Percentiles rank a stretch among this genome's conserved stretches.
Conservation (phyloP, 2,113 vertebrate species). For the Ascaphus truei region DNA sequence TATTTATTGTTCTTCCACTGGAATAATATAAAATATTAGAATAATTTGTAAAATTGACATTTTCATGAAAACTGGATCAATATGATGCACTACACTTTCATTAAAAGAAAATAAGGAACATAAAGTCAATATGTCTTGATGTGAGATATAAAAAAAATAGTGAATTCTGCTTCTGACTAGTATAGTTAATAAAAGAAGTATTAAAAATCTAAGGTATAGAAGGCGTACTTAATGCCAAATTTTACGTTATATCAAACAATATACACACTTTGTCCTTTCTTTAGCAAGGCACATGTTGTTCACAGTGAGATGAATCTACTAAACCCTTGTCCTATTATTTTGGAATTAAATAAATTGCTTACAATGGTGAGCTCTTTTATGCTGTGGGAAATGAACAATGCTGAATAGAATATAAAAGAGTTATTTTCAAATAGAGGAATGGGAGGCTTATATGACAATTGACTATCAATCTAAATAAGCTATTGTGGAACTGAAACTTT, state of each 20-base stretch:
- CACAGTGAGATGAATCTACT: conserved; percentile 58
- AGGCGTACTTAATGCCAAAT: conserved; percentile 12
- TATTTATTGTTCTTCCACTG: too few relatives aligned
- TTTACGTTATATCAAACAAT: conserved; percentile 29
- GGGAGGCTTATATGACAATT: conserved; percentile 29
- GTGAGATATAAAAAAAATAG: conserved; percentile 13
- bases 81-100: conserved; percentile 5
- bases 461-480: conserved; percentile 31
- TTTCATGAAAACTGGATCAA: not conserved
- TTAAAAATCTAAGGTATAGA: conserved; percentile 8
- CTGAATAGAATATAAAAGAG: conserved; percentile 33
- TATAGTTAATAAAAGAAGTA: conserved; percentile 13
- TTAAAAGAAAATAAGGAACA: not conserved
- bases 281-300: conserved; percentile 49
- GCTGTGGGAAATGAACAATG: conserved; percentile 26
- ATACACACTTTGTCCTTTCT: conserved; percentile 31
- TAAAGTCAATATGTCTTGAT: conserved; percentile 15
- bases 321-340: conserved; percentile 54
- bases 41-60: not conserved
- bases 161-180: conserved; percentile 5
- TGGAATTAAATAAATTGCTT: conserved; percentile 59
- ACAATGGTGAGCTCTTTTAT: conserved; percentile 41
- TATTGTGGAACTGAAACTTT: conserved; percentile 19
- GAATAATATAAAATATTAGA: too few relatives aligned
- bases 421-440: conserved; percentile 33